Conservation (phyloP, 2,888 invertebrate genomes). For the Unio delphinus region DNA sequence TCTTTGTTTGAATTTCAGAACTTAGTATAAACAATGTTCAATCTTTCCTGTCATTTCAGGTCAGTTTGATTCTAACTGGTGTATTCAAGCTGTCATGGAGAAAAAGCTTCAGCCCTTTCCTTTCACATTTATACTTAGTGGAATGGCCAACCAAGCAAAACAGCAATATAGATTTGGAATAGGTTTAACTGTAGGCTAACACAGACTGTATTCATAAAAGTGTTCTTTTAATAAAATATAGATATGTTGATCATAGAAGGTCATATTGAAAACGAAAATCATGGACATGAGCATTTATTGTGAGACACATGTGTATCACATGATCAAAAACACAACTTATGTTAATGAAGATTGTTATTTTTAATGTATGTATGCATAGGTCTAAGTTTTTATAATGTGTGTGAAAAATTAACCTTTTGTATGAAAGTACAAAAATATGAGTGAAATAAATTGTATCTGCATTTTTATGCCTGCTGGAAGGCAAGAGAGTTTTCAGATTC, state of each 20-base stretch:
- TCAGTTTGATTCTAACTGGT: conserved; percentile 78
- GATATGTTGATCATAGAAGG: not conserved
- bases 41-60: conserved; percentile 75
- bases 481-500: no score
- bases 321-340: no score
- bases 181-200: conserved; percentile 89
- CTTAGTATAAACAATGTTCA: not conserved
- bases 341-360: no score
- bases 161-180: conserved; percentile 93
- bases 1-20: not conserved
- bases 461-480: no score
- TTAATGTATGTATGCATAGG: not conserved
- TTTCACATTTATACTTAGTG: conserved; percentile 93
- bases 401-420: no score
- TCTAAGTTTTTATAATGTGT: not conserved
- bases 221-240: not conserved
- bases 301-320: no score
- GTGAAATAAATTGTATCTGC: no score
- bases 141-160: conserved; percentile 92
- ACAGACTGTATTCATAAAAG: not conserved
- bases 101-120: conserved; percentile 93
- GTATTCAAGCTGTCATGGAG: conserved; percentile 92
- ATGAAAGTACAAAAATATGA: no score
- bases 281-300: no score
- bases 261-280: not conserved